These are phyloP conservation scores for Mylabris sibirica DNA, from an alignment of 2,888 invertebrate genomes.

Conservation along the genomic window DNA sequence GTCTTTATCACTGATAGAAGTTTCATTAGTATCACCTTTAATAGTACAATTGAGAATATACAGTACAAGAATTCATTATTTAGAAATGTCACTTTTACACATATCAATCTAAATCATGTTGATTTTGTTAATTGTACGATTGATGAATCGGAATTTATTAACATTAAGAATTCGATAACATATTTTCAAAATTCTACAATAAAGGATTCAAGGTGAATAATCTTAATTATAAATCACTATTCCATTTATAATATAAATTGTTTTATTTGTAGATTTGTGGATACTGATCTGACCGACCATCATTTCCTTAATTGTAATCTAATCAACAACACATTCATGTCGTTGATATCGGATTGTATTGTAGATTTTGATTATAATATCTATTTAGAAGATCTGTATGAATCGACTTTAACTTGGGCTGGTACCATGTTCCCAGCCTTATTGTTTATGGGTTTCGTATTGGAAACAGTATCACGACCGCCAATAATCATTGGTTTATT, in stretches of 20 bases:
- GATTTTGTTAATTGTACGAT: conserved; percentile 76
- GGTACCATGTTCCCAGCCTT: conserved; percentile 62
- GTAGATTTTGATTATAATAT: conserved; percentile 67
- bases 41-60: conserved; percentile 70
- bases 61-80: conserved; percentile 69
- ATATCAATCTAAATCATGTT: conserved; percentile 76
- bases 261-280: conserved; percentile 66
- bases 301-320: conserved; percentile 70
- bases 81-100: conserved; percentile 70
- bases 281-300: conserved; percentile 69
- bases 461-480: conserved; percentile 53
- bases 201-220: conserved; percentile 68
- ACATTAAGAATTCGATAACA: conserved; percentile 75
- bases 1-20: conserved; percentile 48
- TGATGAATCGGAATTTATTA: conserved; percentile 72
- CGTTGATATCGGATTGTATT: conserved; percentile 58
- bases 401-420: conserved; percentile 57
- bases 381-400: conserved; percentile 63
- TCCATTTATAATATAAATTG: not conserved
- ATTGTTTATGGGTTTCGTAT: conserved; percentile 57
- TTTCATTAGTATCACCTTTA: conserved; percentile 62
- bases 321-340: conserved; percentile 64
- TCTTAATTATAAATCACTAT: too few relatives aligned
- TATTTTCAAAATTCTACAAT: conserved; percentile 70
- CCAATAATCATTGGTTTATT: conserved; percentile 54